Evolutionary conservation across 2,797 vertebrate species (phyloP).

Genomic region (Gambelia wislizenii): DNA sequence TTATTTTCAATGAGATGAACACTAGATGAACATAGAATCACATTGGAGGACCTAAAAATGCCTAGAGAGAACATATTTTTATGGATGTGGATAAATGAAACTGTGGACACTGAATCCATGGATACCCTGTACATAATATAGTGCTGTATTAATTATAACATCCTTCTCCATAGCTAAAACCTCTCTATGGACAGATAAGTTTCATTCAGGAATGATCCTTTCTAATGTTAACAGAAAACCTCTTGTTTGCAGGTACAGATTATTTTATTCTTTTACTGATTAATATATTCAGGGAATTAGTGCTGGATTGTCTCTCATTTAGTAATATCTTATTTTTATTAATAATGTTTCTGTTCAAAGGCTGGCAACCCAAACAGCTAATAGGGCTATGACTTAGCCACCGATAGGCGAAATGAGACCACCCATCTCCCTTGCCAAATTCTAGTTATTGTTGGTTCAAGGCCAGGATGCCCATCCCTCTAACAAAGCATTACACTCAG

Average conservation of each 20-base stretch:
- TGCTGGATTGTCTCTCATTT: not conserved
- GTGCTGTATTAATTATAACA: not conserved
- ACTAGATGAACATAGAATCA: too few species aligned
- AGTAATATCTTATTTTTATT: not conserved
- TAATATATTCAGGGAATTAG: not conserved
- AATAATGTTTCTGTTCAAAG: not conserved
- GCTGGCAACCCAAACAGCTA: not conserved
- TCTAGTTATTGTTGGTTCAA: not conserved
- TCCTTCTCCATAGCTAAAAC: not conserved
- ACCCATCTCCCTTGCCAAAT: not conserved
- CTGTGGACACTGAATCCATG: too few species aligned
- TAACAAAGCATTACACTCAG: not conserved
- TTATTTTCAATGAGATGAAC: too few species aligned
- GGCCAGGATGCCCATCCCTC: not conserved
- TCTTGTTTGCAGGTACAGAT: not conserved
- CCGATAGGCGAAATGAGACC: not conserved
- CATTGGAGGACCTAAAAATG: too few species aligned
- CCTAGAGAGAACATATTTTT: too few species aligned
- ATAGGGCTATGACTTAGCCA: not conserved
- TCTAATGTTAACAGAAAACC: not conserved
- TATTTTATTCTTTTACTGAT: not conserved
- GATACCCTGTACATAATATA: too few species aligned
- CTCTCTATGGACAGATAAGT: not conserved
- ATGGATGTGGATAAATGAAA: too few species aligned
- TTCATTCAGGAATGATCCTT: not conserved